Percentiles rank a stretch among this genome's conserved stretches.
Evolutionary conservation across 2,113 vertebrate species (phyloP).

Genomic region (Charadrius vociferus): DNA sequence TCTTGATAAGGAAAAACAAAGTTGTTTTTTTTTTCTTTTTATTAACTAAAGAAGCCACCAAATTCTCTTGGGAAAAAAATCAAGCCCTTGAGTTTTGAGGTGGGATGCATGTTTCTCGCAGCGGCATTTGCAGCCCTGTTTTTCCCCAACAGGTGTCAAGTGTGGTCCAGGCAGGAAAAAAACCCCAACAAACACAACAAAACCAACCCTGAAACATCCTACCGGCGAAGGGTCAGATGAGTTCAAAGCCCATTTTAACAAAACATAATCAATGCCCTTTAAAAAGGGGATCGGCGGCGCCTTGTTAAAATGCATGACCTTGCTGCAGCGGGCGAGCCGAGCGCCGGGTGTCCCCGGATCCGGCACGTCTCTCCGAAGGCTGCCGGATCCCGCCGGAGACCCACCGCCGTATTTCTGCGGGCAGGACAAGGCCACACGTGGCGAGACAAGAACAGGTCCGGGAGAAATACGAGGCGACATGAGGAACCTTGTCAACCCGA

Average conservation of each 20-base stretch:
- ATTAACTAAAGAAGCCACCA: neutral
- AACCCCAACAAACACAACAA: no score
- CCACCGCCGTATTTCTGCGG: fast-evolving
- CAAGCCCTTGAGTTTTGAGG: neutral
- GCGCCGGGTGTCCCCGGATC: fast-evolving
- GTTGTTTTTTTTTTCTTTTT: neutral
- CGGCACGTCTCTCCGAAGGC: fast-evolving
- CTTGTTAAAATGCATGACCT: constrained; percentile 16
- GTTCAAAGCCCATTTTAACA: constrained; percentile 21
- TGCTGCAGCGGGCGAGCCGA: neutral
- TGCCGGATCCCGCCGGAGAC: neutral
- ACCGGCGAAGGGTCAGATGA: neutral
- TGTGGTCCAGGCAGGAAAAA: neutral
- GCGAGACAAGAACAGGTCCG: neutral
- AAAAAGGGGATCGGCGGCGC: fast-evolving
- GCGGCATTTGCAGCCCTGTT: neutral
- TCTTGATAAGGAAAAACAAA: constrained; percentile 49
- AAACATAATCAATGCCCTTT: neutral
- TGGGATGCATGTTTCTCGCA: neutral
- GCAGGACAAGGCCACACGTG: neutral
- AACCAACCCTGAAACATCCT: neutral
- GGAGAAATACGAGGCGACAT: neutral
- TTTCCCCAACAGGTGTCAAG: constrained; percentile 50
- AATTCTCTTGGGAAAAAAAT: neutral
- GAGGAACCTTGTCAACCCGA: neutral